Conservation (phyloP, 2,888 invertebrate species). For the Drosophila phalerata region DNA sequence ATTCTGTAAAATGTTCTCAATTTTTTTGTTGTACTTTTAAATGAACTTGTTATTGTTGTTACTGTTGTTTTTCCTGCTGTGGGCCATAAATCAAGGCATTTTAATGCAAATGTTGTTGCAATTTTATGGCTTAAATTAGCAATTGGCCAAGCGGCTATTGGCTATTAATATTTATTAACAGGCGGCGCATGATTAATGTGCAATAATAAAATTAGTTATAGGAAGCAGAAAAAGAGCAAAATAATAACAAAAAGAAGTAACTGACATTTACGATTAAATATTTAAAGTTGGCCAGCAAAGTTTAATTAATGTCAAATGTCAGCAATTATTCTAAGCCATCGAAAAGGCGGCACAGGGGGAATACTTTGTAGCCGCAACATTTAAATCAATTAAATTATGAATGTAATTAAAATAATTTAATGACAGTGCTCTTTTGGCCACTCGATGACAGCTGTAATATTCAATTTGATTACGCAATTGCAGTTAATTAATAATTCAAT, state of each 20-base stretch:
- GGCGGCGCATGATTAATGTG: constrained; percentile 77
- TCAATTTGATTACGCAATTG: constrained; percentile 72
- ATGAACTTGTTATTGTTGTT: constrained; percentile 53
- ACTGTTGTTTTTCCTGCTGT: constrained; percentile 25
- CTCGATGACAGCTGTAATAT: constrained; percentile 73
- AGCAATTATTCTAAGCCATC: constrained; percentile 77
- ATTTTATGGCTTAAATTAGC: constrained; percentile 77
- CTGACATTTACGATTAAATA: constrained; percentile 53
- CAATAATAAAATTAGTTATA: constrained; percentile 74
- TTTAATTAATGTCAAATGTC: constrained; percentile 74
- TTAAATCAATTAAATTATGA: constrained; percentile 80
- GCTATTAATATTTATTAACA: constrained; percentile 80
- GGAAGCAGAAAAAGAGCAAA: constrained; percentile 16
- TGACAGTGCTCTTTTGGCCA: constrained; percentile 48
- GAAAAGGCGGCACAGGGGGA: constrained; percentile 7
- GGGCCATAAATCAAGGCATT: constrained; percentile 68
- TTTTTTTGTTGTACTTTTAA: constrained; percentile 37
- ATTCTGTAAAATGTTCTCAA: constrained; percentile 20
- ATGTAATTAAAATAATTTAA: constrained; percentile 80
- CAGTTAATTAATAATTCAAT: constrained; percentile 80
- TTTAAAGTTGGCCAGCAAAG: constrained; percentile 55
- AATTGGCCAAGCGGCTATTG: constrained; percentile 59
- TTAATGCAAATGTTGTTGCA: constrained; percentile 74
- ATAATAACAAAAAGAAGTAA: neutral
- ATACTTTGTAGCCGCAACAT: constrained; percentile 48